Evolutionary conservation across 2,888 invertebrate genomes (phyloP), one percentile per base, ranked within the genome.

Genomic region (Smittia sp.): DNA sequence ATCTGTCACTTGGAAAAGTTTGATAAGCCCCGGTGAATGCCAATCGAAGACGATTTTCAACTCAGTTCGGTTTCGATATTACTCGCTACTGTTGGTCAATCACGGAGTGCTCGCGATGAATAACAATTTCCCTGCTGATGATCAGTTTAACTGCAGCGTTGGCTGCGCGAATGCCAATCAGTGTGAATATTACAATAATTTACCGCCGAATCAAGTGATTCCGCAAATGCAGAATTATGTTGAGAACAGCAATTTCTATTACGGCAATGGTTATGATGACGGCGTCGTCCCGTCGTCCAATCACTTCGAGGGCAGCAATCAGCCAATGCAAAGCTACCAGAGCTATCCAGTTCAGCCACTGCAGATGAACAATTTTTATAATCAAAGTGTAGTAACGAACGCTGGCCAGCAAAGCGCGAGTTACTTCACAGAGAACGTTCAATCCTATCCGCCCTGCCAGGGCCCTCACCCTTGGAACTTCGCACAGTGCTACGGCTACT

Each of bases 401-500:
- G 58, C 9, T 22, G 20, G 4, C 22, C 58, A 58, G 18, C 15
- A 18, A 9, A 4, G 4, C 6, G 52, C 25, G 11, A 69, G 20
- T 63, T 41, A 46, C 20, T 20, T 24, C 27, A 22, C 11, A 27
- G 25, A 52, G 24, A 15, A 46, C n/a, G 18, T 22, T n/a, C 27
- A 54, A 1, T 13, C 24, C 24, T 76, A 76, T 52, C 76, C 80
- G 74, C 88, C 88, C 0, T 88, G 89, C 76, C 82, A 81, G 73
- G 80, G 81, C 13, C 79, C 78, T 79, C 79, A 80, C 52, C 83
- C 85, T 68, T 90, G 88, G 88, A 85, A 88, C 77, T 90, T 90
- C 78, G 85, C 83, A 66, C 85, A 85, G 78, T 90, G 90, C 78
- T 89, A 86, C 77, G 88, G 89, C 78, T 88, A 88, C 76, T 86